Percentiles rank a stretch among this genome's conserved stretches.
These are phyloP conservation scores for silkworm (Bombyx mori) DNA, from an alignment of 1,140 invertebrate genomes.

Conservation along the genomic window DNA sequence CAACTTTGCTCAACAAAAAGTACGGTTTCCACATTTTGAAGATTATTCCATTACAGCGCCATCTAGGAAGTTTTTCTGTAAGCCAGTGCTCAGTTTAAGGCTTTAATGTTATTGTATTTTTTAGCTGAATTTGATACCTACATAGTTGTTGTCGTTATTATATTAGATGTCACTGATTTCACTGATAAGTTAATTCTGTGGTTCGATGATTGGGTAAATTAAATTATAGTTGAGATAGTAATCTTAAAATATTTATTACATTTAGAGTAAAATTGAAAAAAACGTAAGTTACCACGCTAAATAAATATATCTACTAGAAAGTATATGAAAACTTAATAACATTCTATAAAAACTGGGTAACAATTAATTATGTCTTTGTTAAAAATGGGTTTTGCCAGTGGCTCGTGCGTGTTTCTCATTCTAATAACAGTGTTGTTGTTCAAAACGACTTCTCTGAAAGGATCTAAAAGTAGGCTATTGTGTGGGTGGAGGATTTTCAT, in stretches of 20 bases:
- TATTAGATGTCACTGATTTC: too few species aligned
- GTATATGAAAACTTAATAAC: slow-evolving; percentile 19
- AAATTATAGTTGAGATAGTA: too few species aligned
- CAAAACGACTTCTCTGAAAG: slow-evolving; percentile 40
- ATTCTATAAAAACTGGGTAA: slow-evolving; percentile 58
- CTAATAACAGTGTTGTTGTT: slow-evolving; percentile 52
- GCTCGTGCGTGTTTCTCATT: slow-evolving; percentile 42
- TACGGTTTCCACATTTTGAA: background rate
- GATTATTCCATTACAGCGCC: background rate
- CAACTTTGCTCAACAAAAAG: too few species aligned
- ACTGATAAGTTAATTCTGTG: too few species aligned
- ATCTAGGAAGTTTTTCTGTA: background rate
- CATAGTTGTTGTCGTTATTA: too few species aligned
- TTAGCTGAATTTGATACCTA: too few species aligned
- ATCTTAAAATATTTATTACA: too few species aligned
- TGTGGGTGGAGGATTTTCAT: slow-evolving; percentile 21
- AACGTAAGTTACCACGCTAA: background rate
- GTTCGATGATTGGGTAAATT: too few species aligned
- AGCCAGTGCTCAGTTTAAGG: background rate
- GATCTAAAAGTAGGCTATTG: slow-evolving; percentile 39
- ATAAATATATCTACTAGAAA: background rate
- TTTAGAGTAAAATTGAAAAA: too few species aligned
- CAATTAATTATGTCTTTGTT: slow-evolving; percentile 35
- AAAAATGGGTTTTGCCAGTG: slow-evolving; percentile 37
- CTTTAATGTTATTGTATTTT: too few species aligned